Conservation (phyloP, 2,888 invertebrate species). For the Andrena trimmerana region DNA sequence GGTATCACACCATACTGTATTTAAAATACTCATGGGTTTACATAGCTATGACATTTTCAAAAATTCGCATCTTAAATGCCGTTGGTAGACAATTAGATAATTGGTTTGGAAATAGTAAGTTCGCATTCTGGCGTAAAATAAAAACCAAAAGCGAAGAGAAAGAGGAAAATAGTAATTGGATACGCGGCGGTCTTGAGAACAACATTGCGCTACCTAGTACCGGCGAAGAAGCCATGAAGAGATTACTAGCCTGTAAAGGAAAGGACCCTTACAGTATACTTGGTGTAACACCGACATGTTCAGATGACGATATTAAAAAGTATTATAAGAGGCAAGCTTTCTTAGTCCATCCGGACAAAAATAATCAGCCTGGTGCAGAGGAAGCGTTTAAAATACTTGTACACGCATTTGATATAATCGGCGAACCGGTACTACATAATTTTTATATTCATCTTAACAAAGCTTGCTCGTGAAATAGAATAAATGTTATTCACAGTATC, state of each 20-base stretch:
- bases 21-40: conserved; percentile 82
- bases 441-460: conserved; percentile 10
- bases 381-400: conserved; percentile 98
- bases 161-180: conserved; percentile 85
- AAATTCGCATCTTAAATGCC: conserved; percentile 81
- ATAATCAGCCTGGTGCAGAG: conserved; percentile 97
- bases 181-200: conserved; percentile 87
- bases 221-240: conserved; percentile 97
- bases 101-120: conserved; percentile 87
- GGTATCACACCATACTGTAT: conserved; percentile 82
- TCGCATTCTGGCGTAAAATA: conserved; percentile 88
- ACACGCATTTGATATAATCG: conserved; percentile 97
- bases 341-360: conserved; percentile 98
- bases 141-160: conserved; percentile 84
- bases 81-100: conserved; percentile 86
- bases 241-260: conserved; percentile 96
- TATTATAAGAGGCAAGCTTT: conserved; percentile 98
- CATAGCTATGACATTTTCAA: conserved; percentile 78
- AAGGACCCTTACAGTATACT: conserved; percentile 98
- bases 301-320: conserved; percentile 97
- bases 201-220: conserved; percentile 95
- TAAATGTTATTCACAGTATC: background rate
- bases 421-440: conserved; percentile 90
- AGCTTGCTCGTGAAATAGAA: background rate
- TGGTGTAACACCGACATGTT: conserved; percentile 94